Conservation (phyloP, 1,140 invertebrate genomes). For the Paramacrobiotus metropolitanus region DNA sequence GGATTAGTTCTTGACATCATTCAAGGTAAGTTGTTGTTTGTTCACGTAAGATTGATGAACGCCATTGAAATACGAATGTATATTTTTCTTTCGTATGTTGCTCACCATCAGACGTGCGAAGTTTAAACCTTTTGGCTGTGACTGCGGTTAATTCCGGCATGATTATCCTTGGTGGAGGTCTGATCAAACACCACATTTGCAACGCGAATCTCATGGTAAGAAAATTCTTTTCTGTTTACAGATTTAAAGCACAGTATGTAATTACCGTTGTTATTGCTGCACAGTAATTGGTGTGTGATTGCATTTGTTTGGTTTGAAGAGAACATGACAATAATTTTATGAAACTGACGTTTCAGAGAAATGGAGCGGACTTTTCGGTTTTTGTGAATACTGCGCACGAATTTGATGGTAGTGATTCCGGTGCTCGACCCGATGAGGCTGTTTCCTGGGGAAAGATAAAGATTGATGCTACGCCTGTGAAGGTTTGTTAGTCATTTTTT, state of each 20-base stretch:
- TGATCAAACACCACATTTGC: slow-evolving; percentile 97
- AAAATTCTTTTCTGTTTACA: slow-evolving; percentile 9
- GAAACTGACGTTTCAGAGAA: slow-evolving; percentile 56
- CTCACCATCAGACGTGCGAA: slow-evolving; percentile 42
- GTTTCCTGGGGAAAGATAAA: slow-evolving; percentile 95
- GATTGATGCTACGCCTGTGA: slow-evolving; percentile 64
- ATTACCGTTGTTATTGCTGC: too few relatives aligned
- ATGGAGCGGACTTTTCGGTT: slow-evolving; percentile 89
- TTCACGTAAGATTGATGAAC: slow-evolving; percentile 9
- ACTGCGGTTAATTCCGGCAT: slow-evolving; percentile 79
- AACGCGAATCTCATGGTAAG: slow-evolving; percentile 82
- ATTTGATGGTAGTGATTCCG: slow-evolving; percentile 95
- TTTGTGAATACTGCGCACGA: slow-evolving; percentile 92
- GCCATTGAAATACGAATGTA: background rate
- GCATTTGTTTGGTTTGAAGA: too few relatives aligned
- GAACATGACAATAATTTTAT: too few relatives aligned
- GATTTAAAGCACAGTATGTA: slow-evolving; percentile 1
- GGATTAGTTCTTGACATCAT: slow-evolving; percentile 81
- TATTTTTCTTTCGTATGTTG: slow-evolving; percentile 7
- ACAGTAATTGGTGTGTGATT: too few relatives aligned
- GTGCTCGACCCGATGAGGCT: slow-evolving; percentile 89
- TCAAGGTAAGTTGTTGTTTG: slow-evolving; percentile 33
- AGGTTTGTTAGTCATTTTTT: slow-evolving; percentile 28
- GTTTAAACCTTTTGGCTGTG: slow-evolving; percentile 81
- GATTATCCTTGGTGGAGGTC: slow-evolving; percentile 83